phyloP scores from a whole-genome alignment of 2,888 invertebrate genomes.

The Scrobipalpa atriplicella region DNA sequence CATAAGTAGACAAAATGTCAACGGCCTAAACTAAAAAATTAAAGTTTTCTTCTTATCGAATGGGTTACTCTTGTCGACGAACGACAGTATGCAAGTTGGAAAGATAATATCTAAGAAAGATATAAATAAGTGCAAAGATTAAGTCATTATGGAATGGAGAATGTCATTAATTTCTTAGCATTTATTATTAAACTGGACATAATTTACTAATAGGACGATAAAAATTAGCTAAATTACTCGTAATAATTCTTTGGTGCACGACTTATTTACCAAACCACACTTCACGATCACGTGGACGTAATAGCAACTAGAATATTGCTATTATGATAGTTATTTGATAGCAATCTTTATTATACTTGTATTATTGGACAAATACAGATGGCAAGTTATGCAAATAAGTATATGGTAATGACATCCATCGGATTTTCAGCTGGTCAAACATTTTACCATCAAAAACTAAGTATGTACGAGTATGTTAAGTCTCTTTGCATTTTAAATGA shows the following conservation, averaged over 20 bases:
- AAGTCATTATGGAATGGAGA: background rate
- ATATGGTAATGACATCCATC: conserved; percentile 22
- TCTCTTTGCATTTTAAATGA: background rate
- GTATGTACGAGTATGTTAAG: background rate
- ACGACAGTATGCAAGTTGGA: too few relatives aligned
- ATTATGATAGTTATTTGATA: conserved; percentile 6
- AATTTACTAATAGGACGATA: background rate
- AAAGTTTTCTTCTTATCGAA: too few relatives aligned
- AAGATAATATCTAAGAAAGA: too few relatives aligned
- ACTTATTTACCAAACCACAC: background rate
- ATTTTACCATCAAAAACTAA: background rate
- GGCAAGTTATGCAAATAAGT: conserved; percentile 23
- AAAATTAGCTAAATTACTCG: background rate
- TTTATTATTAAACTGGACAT: background rate
- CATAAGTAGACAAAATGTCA: too few relatives aligned
- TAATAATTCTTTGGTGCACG: background rate
- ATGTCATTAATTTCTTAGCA: background rate
- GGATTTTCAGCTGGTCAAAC: conserved; percentile 26
- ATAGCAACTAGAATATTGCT: too few relatives aligned
- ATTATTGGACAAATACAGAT: conserved; percentile 15
- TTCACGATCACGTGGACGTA: too few relatives aligned
- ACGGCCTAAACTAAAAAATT: too few relatives aligned
- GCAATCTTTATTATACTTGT: background rate
- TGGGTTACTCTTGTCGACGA: too few relatives aligned
- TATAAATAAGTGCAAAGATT: too few relatives aligned